Conservation (phyloP, 1,140 invertebrate species). For the Sitobion miscanthi region DNA sequence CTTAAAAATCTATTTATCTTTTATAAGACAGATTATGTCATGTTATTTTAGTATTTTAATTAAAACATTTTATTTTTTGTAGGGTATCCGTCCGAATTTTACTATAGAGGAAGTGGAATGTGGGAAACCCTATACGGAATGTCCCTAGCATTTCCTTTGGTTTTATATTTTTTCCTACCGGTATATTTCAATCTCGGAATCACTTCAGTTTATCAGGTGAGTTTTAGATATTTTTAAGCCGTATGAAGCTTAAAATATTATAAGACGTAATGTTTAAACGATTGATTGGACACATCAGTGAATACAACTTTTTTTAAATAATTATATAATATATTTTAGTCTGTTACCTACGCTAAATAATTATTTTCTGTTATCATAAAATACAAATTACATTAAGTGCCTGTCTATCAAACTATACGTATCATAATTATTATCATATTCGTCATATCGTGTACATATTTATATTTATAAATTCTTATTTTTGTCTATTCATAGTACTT, state of each 20-base stretch:
- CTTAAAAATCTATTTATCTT: too few species aligned
- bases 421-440: too few species aligned
- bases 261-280: background rate
- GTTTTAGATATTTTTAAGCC: background rate
- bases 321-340: background rate
- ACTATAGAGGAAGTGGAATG: slow-evolving; percentile 81
- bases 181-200: slow-evolving; percentile 83
- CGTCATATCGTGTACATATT: background rate
- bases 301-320: background rate
- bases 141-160: slow-evolving; percentile 79
- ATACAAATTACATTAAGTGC: background rate
- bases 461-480: slow-evolving; percentile 22
- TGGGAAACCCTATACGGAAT: slow-evolving; percentile 86
- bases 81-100: slow-evolving; percentile 83
- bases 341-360: background rate
- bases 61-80: slow-evolving; percentile 60
- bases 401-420: background rate
- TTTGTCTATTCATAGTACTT: slow-evolving; percentile 69
- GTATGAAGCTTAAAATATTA: background rate
- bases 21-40: background rate
- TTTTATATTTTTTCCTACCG: slow-evolving; percentile 81
- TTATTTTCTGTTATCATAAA: background rate
- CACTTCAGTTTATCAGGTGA: slow-evolving; percentile 79
- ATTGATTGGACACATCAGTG: background rate
- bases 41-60: background rate